Percentiles rank a stretch among this genome's conserved stretches.
Evolutionary conservation across 2,113 vertebrate species (phyloP).

Genomic region (Delphinus delphis): DNA sequence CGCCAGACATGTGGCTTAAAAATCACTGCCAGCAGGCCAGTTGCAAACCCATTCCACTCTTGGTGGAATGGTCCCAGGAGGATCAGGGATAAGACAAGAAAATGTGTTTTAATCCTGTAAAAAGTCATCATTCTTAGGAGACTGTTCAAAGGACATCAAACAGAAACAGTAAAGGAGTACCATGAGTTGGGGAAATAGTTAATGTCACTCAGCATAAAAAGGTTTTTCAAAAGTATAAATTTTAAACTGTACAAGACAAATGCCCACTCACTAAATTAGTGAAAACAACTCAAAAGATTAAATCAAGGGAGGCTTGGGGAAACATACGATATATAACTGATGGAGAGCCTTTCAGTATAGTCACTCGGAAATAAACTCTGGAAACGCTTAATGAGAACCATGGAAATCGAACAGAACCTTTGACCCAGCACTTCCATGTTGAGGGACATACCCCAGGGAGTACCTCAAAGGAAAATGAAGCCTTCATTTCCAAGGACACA

Average conservation of each 20-base stretch:
- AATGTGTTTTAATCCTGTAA: not conserved
- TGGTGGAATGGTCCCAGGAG: not conserved
- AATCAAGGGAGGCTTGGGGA: not conserved
- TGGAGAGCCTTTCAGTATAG: not conserved
- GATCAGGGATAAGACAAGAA: not conserved
- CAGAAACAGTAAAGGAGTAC: not conserved
- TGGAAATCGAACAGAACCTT: not conserved
- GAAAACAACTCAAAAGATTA: not conserved
- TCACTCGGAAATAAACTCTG: not conserved
- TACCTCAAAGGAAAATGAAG: not conserved
- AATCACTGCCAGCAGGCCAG: not conserved
- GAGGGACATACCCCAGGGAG: not conserved
- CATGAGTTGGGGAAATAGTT: not conserved
- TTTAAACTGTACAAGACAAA: not conserved
- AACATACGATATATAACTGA: rapidly evolving
- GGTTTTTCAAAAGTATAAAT: not conserved
- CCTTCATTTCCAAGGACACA: not conserved
- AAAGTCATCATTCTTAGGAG: not conserved
- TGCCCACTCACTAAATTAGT: not conserved
- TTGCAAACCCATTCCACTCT: not conserved
- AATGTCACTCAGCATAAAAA: not conserved
- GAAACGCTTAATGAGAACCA: not conserved
- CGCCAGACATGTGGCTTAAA: not conserved
- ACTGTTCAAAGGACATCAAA: not conserved
- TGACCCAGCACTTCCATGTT: not conserved